phyloP scores from a whole-genome alignment of 2,888 invertebrate genomes.

The Tigriopus californicus region DNA sequence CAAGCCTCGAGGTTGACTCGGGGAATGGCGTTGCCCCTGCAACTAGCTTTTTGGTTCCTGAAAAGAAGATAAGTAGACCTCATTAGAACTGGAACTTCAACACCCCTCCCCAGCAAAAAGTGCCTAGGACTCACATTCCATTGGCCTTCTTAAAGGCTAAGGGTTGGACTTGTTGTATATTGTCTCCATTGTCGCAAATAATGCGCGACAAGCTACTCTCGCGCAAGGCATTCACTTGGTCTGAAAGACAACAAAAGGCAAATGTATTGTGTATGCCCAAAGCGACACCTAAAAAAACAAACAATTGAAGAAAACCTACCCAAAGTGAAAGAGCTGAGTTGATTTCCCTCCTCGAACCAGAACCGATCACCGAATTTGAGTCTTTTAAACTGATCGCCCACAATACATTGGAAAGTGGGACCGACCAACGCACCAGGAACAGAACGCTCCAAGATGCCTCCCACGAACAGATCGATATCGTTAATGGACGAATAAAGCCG shows the following conservation, averaged over 20 bases:
- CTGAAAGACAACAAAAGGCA: neutral
- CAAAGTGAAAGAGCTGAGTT: slow-evolving; percentile 43
- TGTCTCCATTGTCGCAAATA: slow-evolving; percentile 11
- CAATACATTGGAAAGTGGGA: slow-evolving; percentile 11
- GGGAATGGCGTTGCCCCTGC: slow-evolving; percentile 35
- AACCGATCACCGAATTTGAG: slow-evolving; percentile 62
- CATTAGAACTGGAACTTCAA: neutral
- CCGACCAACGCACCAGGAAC: neutral
- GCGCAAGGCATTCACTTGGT: neutral
- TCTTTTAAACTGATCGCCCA: slow-evolving; percentile 38
- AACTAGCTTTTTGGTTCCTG: slow-evolving; percentile 40
- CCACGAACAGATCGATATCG: slow-evolving; percentile 10
- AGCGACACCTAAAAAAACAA: neutral
- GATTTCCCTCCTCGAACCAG: slow-evolving; percentile 61
- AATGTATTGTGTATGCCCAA: neutral
- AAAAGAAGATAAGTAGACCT: slow-evolving; percentile 19
- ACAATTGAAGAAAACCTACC: slow-evolving; percentile 36
- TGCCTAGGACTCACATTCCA: neutral
- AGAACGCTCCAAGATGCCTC: neutral
- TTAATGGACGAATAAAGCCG: neutral
- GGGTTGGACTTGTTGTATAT: slow-evolving; percentile 4
- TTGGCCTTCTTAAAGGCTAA: neutral
- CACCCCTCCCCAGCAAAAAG: neutral
- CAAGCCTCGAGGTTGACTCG: slow-evolving; percentile 39
- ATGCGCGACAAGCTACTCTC: slow-evolving; percentile 4